Conservation (phyloP, 2,888 invertebrate species). For the Oscheius sp. region DNA sequence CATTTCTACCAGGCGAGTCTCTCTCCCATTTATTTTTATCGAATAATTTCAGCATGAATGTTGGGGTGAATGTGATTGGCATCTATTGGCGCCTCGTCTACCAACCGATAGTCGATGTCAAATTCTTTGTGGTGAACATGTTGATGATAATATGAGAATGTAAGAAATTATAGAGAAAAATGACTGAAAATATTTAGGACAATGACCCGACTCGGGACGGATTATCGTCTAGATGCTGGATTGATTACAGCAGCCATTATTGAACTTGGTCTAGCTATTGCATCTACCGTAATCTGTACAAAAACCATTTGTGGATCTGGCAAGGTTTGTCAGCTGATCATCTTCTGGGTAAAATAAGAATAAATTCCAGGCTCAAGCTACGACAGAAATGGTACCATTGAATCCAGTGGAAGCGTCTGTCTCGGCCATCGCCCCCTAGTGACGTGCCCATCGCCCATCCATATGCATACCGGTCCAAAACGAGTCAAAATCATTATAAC, state of each 20-base stretch:
- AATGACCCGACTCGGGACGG: slow-evolving; percentile 70
- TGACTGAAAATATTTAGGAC: slow-evolving; percentile 45
- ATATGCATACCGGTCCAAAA: too few species aligned
- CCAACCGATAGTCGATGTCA: slow-evolving; percentile 67
- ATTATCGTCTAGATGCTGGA: slow-evolving; percentile 66
- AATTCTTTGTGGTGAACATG: slow-evolving; percentile 66
- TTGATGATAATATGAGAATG: slow-evolving; percentile 63
- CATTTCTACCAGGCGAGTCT: slow-evolving; percentile 65
- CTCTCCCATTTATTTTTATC: neutral
- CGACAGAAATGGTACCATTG: slow-evolving; percentile 18
- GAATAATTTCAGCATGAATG: slow-evolving; percentile 61
- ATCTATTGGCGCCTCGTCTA: slow-evolving; percentile 64
- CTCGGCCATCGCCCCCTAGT: neutral
- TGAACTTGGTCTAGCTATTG: slow-evolving; percentile 58
- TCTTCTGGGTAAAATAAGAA: neutral
- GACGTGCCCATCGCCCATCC: too few species aligned
- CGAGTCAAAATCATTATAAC: too few species aligned
- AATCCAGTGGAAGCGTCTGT: slow-evolving; percentile 6
- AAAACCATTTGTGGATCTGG: slow-evolving; percentile 50
- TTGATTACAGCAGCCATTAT: slow-evolving; percentile 61
- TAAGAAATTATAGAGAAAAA: slow-evolving; percentile 22
- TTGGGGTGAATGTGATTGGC: slow-evolving; percentile 70
- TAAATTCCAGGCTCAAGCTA: slow-evolving; percentile 15
- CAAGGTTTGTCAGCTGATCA: slow-evolving; percentile 40
- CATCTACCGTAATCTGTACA: slow-evolving; percentile 55